Conservation (phyloP, 2,888 invertebrate genomes). For the Hermaeophaga mercurialis region DNA sequence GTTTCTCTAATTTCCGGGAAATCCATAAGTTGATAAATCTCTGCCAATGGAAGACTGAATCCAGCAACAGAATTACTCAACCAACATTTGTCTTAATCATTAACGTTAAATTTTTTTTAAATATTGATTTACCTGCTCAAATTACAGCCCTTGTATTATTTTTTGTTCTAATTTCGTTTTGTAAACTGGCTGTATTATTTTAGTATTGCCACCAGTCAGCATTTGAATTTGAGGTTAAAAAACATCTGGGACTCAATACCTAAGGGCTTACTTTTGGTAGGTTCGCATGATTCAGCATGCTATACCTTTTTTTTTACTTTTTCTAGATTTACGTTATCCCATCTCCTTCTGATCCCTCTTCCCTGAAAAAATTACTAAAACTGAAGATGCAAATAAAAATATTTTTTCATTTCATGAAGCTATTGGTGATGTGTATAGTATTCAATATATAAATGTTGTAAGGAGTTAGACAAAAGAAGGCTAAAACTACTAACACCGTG, state of each 20-base stretch:
- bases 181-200: slow-evolving; percentile 40
- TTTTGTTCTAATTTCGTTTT: no score
- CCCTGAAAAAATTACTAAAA: not conserved
- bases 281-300: slow-evolving; percentile 37
- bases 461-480: no score
- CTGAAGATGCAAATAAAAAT: not conserved
- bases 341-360: not conserved
- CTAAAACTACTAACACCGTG: no score
- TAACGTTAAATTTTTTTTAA: no score
- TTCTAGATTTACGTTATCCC: slow-evolving; percentile 12
- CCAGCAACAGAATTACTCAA: no score
- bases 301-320: slow-evolving; percentile 15
- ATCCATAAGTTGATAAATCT: no score
- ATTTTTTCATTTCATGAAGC: not conserved
- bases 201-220: slow-evolving; percentile 57
- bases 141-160: no score
- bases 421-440: not conserved
- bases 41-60: no score
- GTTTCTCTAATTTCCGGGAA: no score
- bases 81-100: no score
- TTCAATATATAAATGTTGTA: not conserved
- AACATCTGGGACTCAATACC: slow-evolving; percentile 34
- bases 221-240: slow-evolving; percentile 46
- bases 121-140: no score
- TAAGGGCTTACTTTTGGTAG: slow-evolving; percentile 44